Percentiles rank a stretch among this genome's conserved stretches.
These are phyloP conservation scores for Platyrinchus mystaceus DNA, from an alignment of 2,797 vertebrate species.

Conservation along the genomic window DNA sequence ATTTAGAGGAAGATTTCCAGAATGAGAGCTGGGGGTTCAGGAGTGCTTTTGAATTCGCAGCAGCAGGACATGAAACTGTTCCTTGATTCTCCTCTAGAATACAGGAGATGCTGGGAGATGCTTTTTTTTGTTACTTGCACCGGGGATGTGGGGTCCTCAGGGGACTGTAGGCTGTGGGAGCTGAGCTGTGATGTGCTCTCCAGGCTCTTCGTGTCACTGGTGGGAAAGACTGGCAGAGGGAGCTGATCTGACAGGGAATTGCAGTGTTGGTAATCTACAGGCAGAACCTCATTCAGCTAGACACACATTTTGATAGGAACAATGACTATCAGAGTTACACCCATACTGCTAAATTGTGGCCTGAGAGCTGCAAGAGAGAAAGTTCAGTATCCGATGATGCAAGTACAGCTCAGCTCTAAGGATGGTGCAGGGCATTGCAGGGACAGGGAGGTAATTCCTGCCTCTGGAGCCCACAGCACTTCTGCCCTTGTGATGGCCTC, in stretches of 20 bases:
- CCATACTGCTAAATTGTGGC: not conserved
- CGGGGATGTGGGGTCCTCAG: fast-evolving
- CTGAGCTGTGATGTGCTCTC: not conserved
- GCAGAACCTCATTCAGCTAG: not conserved
- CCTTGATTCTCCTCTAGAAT: not conserved
- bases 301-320: not conserved
- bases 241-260: fast-evolving
- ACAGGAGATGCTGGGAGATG: not conserved
- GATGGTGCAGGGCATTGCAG: not conserved
- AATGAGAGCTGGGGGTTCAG: not conserved
- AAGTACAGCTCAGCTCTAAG: not conserved
- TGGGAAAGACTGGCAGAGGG: not conserved
- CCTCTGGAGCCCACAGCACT: not conserved
- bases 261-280: not conserved
- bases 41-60: not conserved
- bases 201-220: not conserved
- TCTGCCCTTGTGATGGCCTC: not conserved
- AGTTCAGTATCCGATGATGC: fast-evolving
- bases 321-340: fast-evolving
- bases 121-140: not conserved
- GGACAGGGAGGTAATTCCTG: not conserved
- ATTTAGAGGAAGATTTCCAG: not conserved
- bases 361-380: not conserved
- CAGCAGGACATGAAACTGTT: not conserved
- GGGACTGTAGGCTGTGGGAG: not conserved